Base-by-base conservation (phyloP, 2,113 vertebrate species). In the Anser brachyrhynchus region DNA sequence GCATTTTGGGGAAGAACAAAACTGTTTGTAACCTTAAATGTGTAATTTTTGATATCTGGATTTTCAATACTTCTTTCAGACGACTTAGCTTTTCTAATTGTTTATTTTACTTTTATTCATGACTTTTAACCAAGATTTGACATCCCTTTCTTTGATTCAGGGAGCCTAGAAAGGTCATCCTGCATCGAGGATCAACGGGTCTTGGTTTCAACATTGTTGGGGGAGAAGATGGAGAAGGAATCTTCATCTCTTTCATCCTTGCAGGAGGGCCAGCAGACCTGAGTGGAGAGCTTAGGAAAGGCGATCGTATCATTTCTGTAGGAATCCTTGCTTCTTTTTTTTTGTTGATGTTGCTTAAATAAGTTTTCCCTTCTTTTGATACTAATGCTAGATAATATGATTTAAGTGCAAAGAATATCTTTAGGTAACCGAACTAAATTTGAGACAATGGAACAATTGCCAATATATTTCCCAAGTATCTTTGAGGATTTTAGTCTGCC, bases 211-310 rank as follows among this genome's bases (percentile, higher is more conserved):
- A 99, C 98, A 99, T 99, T 44, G 99, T 99, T 81, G 99, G 99
- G 55, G 99, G 99, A 35, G 99, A 99, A 97, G 99, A 99, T 52
- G 99, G 99, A 77, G 99, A 99, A 97, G 99, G 99, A 44, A 99
- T 99, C 97, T 99, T 99, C 96, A 99, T 99, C 96, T 99, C 99
- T 91, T 99, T 99, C 98, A 99, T 99, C 95, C 98, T 99, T 74
- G 99, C 99, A 4, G 99, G 99, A 86, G 99, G 99, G 23, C 99
- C 99, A 49, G 99, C 99, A 31, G 99, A 99, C 95, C 98, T 99
- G 55, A 99, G 99, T 33, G 99, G 99, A 83, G 99, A 99, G 92
- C 98, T 99, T 95, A 98, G 98, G 96, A 99, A 99, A 98, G 99
- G 99, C 97, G 99, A 99, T 97, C 96, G 99, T 8, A 99, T 99